These are phyloP conservation scores for Dexiosoma caninum DNA, from an alignment of 2,888 invertebrate genomes.

Conservation along the genomic window DNA sequence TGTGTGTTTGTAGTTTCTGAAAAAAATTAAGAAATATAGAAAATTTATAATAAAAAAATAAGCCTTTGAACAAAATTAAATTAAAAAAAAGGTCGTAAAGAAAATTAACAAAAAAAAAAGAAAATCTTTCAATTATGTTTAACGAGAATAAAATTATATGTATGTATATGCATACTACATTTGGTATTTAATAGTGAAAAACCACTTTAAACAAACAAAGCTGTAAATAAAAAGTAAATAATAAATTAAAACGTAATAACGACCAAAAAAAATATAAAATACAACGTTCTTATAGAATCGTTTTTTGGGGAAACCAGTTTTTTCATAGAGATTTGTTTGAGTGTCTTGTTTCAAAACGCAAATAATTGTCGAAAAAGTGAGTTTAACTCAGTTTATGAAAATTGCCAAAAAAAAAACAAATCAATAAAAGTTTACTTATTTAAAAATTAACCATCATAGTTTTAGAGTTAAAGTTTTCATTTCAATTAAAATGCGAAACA, in stretches of 20 bases:
- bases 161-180: too few relatives aligned
- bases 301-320: slow-evolving; percentile 48
- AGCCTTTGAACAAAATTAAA: not conserved
- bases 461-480: not conserved
- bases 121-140: not conserved
- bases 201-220: not conserved
- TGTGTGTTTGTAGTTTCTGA: not conserved
- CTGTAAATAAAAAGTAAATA: not conserved
- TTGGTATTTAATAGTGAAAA: too few relatives aligned
- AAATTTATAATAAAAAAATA: not conserved
- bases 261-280: too few relatives aligned
- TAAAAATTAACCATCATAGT: slow-evolving; percentile 4
- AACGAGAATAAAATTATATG: not conserved
- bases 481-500: not conserved
- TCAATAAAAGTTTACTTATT: not conserved
- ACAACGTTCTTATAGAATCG: slow-evolving; percentile 34
- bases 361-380: slow-evolving; percentile 31
- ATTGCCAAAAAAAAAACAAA: not conserved
- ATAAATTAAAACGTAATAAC: not conserved
- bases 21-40: not conserved
- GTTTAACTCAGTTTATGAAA: slow-evolving; percentile 37
- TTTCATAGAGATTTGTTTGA: slow-evolving; percentile 22
- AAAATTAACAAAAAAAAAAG: not conserved
- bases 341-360: slow-evolving; percentile 23
- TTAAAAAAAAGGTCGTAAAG: not conserved